phyloP scores from a whole-genome alignment of 2,888 invertebrate species.

The Cynaeus angustus region DNA sequence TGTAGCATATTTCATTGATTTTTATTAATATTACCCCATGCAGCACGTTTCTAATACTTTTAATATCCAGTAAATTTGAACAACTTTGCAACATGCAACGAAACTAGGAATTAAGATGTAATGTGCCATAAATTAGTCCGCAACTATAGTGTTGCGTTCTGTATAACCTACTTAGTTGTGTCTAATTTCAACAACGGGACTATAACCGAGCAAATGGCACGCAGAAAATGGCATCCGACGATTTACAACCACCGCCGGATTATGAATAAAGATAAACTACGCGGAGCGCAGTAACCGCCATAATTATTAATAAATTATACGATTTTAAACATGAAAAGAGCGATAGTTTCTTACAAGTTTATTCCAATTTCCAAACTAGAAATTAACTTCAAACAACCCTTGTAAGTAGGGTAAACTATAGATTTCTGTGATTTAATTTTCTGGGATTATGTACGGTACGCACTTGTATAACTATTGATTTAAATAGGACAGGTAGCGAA shows the following conservation, averaged over 20 bases:
- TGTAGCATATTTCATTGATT: too few species aligned
- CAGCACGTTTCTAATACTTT: background rate
- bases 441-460: constrained; percentile 4
- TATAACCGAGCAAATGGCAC: constrained; percentile 6
- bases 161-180: constrained; percentile 5
- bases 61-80: constrained; percentile 9
- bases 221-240: constrained; percentile 1
- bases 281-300: background rate
- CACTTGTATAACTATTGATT: constrained; percentile 32
- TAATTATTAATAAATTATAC: constrained; percentile 9
- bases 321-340: too few species aligned
- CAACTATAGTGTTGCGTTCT: constrained; percentile 8
- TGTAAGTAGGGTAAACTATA: background rate
- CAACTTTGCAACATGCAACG: constrained; percentile 1
- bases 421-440: constrained; percentile 24
- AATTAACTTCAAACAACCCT: background rate
- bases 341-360: background rate
- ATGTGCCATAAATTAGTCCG: constrained; percentile 4
- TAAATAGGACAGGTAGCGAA: constrained; percentile 41
- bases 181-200: constrained; percentile 12
- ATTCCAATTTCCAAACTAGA: background rate
- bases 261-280: constrained; percentile 8
- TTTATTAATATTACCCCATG: background rate
- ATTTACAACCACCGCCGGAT: background rate
- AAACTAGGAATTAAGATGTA: constrained; percentile 7